phyloP scores from a whole-genome alignment of 2,113 vertebrate genomes.

The Grammomys surdaster region DNA sequence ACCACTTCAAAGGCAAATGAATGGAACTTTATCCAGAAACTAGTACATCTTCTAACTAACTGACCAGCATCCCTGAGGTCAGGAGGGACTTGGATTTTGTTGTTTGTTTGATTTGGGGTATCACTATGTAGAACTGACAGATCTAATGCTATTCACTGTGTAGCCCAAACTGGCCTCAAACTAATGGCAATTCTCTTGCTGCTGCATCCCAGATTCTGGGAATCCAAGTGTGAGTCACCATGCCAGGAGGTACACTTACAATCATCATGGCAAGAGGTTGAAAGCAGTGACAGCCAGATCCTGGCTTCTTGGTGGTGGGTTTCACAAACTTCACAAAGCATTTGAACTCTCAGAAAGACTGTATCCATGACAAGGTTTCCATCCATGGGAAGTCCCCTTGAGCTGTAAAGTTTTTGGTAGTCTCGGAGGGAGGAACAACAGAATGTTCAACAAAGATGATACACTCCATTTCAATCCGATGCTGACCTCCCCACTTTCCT shows the following conservation, averaged over 20 bases:
- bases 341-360: slow-evolving; percentile 44
- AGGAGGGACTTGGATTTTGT: not conserved
- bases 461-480: not conserved
- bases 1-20: not conserved
- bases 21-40: not conserved
- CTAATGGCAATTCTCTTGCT: not conserved
- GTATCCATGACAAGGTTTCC: slow-evolving; percentile 54
- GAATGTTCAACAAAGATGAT: not conserved
- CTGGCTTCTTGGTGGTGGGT: slow-evolving; percentile 36
- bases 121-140: not conserved
- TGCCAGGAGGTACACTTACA: not conserved
- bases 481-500: not conserved
- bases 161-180: not conserved
- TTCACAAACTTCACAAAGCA: slow-evolving; percentile 54
- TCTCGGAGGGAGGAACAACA: too few relatives aligned
- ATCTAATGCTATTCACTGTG: not conserved
- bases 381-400: not conserved
- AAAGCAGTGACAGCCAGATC: slow-evolving; percentile 68
- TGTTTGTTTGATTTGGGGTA: not conserved
- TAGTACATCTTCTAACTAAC: not conserved
- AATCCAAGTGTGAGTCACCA: not conserved
- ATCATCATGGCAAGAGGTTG: slow-evolving; percentile 20
- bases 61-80: not conserved
- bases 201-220: not conserved
- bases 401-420: not conserved